Evolutionary conservation across 1,140 invertebrate species (phyloP).

Genomic region (Acromyrmex heyeri): DNA sequence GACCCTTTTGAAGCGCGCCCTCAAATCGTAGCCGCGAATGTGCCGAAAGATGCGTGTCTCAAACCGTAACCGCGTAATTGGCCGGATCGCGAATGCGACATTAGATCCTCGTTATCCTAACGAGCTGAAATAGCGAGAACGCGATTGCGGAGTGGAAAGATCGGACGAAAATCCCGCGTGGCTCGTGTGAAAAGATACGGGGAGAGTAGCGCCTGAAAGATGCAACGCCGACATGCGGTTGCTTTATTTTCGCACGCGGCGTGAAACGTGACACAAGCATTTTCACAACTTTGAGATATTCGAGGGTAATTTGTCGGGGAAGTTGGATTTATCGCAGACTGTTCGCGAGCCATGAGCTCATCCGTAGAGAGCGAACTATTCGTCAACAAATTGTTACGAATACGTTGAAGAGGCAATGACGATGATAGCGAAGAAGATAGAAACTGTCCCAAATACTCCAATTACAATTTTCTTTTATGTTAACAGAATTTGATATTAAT

Average conservation of each 20-base stretch:
- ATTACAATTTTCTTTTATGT: not conserved
- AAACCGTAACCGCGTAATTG: constrained; percentile 82
- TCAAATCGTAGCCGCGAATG: constrained; percentile 66
- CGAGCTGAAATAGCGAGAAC: constrained; percentile 82
- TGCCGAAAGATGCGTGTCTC: constrained; percentile 73
- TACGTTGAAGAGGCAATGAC: constrained; percentile 33
- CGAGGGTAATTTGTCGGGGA: constrained; percentile 35
- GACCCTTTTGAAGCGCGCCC: constrained; percentile 31
- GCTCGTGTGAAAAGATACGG: not conserved
- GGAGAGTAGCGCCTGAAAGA: constrained; percentile 17
- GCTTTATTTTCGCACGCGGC: constrained; percentile 61
- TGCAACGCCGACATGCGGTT: constrained; percentile 38
- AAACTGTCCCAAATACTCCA: not conserved
- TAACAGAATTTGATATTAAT: not conserved
- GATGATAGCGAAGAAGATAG: constrained; percentile 28
- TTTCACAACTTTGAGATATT: constrained; percentile 48
- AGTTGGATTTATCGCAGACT: constrained; percentile 34
- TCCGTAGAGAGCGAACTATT: constrained; percentile 14
- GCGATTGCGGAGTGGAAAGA: constrained; percentile 51
- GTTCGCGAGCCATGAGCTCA: not conserved
- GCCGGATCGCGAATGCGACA: constrained; percentile 83
- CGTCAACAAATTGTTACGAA: constrained; percentile 30
- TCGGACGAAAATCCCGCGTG: constrained; percentile 67
- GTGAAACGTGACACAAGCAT: constrained; percentile 5
- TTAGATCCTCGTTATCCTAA: constrained; percentile 87